Conservation (phyloP, 2,113 vertebrate genomes). For the Theristicus caerulescens region DNA sequence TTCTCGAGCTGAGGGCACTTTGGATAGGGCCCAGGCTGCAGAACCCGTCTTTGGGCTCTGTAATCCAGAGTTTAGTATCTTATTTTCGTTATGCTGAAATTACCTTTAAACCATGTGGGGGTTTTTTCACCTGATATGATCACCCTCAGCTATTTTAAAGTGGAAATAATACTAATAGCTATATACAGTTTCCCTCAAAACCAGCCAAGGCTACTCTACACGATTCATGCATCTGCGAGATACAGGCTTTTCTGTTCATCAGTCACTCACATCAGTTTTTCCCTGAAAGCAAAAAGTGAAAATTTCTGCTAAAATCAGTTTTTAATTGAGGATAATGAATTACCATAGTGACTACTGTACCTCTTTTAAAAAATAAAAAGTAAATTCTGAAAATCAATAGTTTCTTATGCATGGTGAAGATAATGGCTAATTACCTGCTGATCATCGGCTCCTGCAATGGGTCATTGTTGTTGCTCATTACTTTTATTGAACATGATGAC, state of each 20-base stretch:
- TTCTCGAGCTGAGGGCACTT: neutral
- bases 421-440: slow-evolving; percentile 31
- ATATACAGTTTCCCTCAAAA: neutral
- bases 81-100: neutral
- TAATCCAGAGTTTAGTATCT: neutral
- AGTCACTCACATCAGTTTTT: neutral
- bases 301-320: neutral
- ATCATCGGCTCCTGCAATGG: neutral
- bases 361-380: neutral
- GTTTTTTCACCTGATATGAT: neutral
- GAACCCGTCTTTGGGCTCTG: neutral
- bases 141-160: neutral
- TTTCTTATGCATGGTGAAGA: neutral
- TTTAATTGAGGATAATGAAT: neutral
- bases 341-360: neutral
- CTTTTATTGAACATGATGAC: slow-evolving; percentile 22
- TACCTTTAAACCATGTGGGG: neutral
- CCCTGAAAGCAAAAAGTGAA: neutral
- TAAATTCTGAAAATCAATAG: neutral
- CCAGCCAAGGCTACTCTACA: neutral
- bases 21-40: neutral
- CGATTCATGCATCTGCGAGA: neutral
- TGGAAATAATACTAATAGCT: neutral
- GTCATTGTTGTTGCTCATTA: slow-evolving; percentile 21
- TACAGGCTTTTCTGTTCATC: neutral